Conservation (phyloP, 2,888 invertebrate species). For the Microplitis manilae region DNA sequence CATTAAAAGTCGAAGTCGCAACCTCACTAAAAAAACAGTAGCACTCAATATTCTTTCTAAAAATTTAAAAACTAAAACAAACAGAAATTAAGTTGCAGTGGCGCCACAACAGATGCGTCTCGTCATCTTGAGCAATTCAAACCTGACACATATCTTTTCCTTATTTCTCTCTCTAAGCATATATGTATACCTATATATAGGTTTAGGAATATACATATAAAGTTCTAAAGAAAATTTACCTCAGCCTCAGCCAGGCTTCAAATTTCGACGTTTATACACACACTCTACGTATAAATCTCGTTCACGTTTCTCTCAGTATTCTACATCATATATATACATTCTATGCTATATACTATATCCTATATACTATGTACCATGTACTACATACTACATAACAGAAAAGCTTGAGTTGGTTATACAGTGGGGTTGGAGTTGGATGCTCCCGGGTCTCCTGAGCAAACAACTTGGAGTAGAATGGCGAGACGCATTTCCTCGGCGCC, state of each 20-base stretch:
- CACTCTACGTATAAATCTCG: conserved; percentile 27
- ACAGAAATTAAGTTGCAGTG: conserved; percentile 64
- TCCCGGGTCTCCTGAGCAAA: conserved; percentile 67
- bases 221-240: conserved; percentile 29
- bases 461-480: conserved; percentile 51
- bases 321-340: conserved; percentile 16
- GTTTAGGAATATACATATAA: conserved; percentile 2
- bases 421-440: conserved; percentile 36
- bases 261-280: conserved; percentile 58
- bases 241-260: conserved; percentile 52
- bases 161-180: conserved; percentile 22
- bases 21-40: conserved; percentile 33
- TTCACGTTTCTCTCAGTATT: conserved; percentile 36
- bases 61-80: conserved; percentile 63
- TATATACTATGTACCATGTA: too few relatives aligned
- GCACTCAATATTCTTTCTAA: not conserved
- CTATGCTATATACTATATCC: not conserved
- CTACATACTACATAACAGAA: not conserved
- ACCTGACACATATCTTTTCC: conserved; percentile 17
- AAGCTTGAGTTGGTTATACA: not conserved
- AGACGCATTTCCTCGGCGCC: conserved; percentile 64
- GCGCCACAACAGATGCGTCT: conserved; percentile 71
- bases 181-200: conserved; percentile 28
- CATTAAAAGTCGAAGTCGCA: not conserved
- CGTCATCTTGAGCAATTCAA: conserved; percentile 58